These are phyloP conservation scores for Micropterix aruncella DNA, from an alignment of 2,888 invertebrate species.

Conservation along the genomic window DNA sequence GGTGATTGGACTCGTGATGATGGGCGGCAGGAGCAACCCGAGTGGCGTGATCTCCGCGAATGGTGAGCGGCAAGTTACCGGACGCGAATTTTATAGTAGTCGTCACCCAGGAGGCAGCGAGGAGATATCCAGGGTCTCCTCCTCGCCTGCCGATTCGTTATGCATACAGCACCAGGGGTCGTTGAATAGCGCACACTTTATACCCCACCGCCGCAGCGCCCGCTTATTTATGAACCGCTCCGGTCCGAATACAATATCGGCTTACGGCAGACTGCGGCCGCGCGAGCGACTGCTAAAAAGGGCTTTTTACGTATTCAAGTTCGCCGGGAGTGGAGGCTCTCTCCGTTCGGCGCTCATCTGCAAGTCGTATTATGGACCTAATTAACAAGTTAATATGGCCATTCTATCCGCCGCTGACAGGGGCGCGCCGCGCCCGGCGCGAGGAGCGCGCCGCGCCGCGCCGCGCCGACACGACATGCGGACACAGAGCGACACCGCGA, in stretches of 20 bases:
- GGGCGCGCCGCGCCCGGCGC: conserved; percentile 20
- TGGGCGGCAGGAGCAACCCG: neutral
- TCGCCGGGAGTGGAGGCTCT: conserved; percentile 22
- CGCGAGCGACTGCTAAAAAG: conserved; percentile 42
- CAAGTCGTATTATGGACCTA: conserved; percentile 83
- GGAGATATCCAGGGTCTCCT: conserved; percentile 39
- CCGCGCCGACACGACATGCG: conserved; percentile 20
- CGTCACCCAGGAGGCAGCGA: too few species aligned
- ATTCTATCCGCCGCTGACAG: conserved; percentile 44
- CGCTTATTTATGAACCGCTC: conserved; percentile 41
- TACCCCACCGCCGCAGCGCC: conserved; percentile 8
- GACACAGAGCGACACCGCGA: conserved; percentile 10
- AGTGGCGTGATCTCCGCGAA: neutral
- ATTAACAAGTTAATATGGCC: conserved; percentile 84
- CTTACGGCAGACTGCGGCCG: conserved; percentile 24
- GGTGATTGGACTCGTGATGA: neutral
- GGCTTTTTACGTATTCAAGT: conserved; percentile 57
- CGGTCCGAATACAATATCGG: conserved; percentile 35
- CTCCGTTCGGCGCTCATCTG: conserved; percentile 57
- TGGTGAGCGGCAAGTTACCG: neutral
- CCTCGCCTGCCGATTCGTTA: conserved; percentile 42
- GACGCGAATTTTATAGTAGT: conserved; percentile 39
- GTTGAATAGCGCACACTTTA: conserved; percentile 39
- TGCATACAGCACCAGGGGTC: conserved; percentile 47
- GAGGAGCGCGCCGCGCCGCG: conserved; percentile 22